These are phyloP conservation scores for Cephalopachus bancanus DNA, from an alignment of 2,797 vertebrate genomes.

Conservation along the genomic window DNA sequence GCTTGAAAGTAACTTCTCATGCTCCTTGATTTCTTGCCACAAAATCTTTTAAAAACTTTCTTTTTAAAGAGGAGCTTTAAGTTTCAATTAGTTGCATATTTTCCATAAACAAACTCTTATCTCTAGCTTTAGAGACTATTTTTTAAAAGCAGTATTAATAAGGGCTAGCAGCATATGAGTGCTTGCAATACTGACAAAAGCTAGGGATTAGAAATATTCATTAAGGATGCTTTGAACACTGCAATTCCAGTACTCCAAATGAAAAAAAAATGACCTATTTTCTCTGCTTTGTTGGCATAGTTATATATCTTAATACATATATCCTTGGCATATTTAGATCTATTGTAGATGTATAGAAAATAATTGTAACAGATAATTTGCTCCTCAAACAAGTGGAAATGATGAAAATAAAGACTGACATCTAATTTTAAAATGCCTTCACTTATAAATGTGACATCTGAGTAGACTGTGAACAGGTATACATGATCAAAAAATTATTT, in stretches of 20 bases:
- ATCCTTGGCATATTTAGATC: not conserved
- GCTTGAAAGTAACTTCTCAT: not conserved
- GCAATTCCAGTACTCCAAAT: not conserved
- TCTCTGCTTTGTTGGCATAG: slow-evolving; percentile 1
- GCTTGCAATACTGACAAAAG: not conserved
- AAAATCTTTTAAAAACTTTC: not conserved
- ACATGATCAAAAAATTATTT: not conserved
- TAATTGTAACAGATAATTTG: slow-evolving; percentile 35
- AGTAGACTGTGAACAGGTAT: not conserved
- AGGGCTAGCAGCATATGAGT: not conserved
- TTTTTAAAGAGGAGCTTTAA: not conserved
- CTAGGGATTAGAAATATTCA: slow-evolving; percentile 3
- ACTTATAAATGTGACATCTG: slow-evolving; percentile 18
- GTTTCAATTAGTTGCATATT: not conserved
- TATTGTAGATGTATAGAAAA: not conserved
- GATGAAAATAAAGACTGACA: slow-evolving; percentile 50
- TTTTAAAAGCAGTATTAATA: not conserved
- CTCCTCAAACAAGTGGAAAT: not conserved
- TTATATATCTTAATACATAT: not conserved
- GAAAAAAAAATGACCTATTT: not conserved
- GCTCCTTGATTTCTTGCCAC: not conserved
- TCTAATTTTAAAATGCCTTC: not conserved
- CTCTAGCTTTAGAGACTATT: not conserved
- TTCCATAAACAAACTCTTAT: not conserved
- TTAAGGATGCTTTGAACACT: not conserved